phyloP scores from a whole-genome alignment of 2,888 invertebrate species.

The Ophioninae sp. region DNA sequence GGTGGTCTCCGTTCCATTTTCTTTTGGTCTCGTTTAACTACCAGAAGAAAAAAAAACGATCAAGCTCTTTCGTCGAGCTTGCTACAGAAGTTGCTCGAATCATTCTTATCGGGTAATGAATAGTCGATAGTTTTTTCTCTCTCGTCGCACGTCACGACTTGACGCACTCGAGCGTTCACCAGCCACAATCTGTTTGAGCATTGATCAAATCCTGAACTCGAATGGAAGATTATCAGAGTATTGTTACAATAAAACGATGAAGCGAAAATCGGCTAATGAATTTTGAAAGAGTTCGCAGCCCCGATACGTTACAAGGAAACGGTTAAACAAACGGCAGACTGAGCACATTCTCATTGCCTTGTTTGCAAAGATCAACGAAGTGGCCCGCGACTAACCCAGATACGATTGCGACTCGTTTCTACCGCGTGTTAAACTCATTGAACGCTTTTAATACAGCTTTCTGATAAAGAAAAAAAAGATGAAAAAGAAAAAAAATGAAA shows the following conservation, averaged over 20 bases:
- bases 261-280: constrained; percentile 8
- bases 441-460: background rate
- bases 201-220: background rate
- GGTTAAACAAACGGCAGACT: background rate
- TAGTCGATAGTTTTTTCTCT: constrained; percentile 51
- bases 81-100: background rate
- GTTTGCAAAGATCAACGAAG: constrained; percentile 41
- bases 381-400: constrained; percentile 43
- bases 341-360: constrained; percentile 17
- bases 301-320: background rate
- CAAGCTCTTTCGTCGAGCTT: background rate
- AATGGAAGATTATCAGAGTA: constrained; percentile 1
- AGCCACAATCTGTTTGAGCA: constrained; percentile 22
- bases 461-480: background rate
- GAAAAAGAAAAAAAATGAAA: background rate
- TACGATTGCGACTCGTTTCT: constrained; percentile 29
- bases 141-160: constrained; percentile 20
- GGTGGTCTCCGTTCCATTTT: background rate
- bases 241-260: constrained; percentile 9
- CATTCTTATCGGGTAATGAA: constrained; percentile 22
- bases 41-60: background rate
- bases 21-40: background rate
- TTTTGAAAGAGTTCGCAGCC: constrained; percentile 16
- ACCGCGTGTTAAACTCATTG: background rate
- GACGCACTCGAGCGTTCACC: background rate